phyloP scores from a whole-genome alignment of 2,797 vertebrate species.

The Mus minutoides region DNA sequence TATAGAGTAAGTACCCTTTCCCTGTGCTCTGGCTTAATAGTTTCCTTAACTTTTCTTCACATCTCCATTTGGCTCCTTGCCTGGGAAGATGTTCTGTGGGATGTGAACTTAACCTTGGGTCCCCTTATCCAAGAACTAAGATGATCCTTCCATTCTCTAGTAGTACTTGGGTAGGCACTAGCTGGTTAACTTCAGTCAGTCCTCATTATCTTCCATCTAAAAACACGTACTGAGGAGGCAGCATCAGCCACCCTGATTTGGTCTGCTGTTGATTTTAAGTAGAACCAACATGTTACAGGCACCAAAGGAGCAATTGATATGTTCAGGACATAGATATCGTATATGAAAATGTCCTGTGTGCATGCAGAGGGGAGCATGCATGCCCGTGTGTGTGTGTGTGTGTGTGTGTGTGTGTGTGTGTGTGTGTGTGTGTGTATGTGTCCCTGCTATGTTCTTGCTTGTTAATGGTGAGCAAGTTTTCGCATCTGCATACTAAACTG shows the following conservation, averaged over 20 bases:
- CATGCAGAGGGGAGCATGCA: background rate
- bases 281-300: background rate
- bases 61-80: background rate
- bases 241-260: background rate
- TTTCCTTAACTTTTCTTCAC: background rate
- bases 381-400: no score
- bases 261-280: background rate
- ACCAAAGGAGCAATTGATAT: background rate
- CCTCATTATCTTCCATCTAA: background rate
- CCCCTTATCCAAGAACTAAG: background rate
- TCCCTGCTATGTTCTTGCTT: background rate
- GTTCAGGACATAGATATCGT: background rate
- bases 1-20: background rate
- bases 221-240: background rate
- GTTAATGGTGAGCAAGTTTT: background rate
- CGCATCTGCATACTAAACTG: background rate
- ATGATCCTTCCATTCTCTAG: background rate
- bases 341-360: background rate
- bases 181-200: background rate
- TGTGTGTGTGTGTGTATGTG: no score
- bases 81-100: background rate
- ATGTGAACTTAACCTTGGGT: background rate
- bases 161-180: background rate
- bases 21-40: background rate
- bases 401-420: background rate